Evolutionary conservation across 2,113 vertebrate genomes (phyloP).

Genomic region (Aviceda subcristata): DNA sequence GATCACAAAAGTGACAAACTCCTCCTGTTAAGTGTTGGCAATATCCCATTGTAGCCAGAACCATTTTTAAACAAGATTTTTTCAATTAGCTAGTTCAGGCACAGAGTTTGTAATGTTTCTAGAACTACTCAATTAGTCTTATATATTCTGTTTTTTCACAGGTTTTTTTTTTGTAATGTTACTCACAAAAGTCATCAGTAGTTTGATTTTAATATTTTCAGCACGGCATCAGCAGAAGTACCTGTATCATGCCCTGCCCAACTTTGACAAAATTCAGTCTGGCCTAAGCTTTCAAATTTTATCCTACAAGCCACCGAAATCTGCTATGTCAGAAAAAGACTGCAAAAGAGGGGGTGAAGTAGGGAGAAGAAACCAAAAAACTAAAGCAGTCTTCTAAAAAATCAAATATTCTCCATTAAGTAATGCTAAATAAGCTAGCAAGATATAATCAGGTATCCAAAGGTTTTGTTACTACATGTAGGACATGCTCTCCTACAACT

Average conservation of each 20-base stretch:
- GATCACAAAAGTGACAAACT: neutral
- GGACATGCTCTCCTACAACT: neutral
- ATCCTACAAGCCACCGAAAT: neutral
- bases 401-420: neutral
- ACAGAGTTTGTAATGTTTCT: neutral
- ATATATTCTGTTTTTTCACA: neutral
- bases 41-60: neutral
- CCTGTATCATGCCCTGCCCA: neutral
- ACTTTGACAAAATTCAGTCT: neutral
- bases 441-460: neutral
- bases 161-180: neutral
- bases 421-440: neutral
- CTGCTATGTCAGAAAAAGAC: neutral
- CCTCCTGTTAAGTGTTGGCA: conserved; percentile 5
- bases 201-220: neutral
- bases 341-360: neutral
- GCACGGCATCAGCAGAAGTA: neutral
- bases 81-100: neutral
- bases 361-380: neutral
- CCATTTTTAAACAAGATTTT: neutral
- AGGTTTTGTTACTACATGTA: neutral
- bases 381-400: neutral
- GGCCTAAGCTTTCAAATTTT: neutral
- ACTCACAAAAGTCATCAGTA: neutral
- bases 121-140: neutral